Evolutionary conservation across 2,113 vertebrate species (phyloP).

Genomic region (Sturnus vulgaris): DNA sequence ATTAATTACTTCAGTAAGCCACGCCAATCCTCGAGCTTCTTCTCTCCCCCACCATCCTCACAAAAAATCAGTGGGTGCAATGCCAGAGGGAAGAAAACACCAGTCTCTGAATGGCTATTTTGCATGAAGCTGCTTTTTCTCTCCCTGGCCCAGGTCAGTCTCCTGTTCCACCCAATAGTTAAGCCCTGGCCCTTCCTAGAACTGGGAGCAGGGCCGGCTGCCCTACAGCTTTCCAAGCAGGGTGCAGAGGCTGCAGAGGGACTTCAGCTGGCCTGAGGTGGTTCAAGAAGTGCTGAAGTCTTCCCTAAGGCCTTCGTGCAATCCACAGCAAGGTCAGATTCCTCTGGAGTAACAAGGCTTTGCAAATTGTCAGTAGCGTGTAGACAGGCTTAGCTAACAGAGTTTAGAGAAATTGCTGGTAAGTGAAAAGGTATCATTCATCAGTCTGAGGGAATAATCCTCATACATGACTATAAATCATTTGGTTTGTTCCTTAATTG

Average conservation of each 20-base stretch:
- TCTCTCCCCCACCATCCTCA: neutral
- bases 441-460: neutral
- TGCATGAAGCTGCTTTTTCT: neutral
- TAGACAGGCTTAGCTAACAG: neutral
- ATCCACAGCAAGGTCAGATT: neutral
- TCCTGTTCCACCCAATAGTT: neutral
- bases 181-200: neutral
- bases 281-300: neutral
- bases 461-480: neutral
- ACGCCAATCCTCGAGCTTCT: neutral
- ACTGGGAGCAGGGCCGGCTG: rapidly evolving
- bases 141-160: neutral
- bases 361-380: neutral
- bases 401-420: neutral
- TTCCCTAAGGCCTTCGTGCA: neutral
- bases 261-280: neutral
- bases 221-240: neutral
- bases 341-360: neutral
- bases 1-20: neutral
- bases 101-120: neutral
- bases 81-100: neutral
- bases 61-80: neutral
- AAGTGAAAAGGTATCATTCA: neutral
- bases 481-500: neutral
- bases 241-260: neutral